Evolutionary conservation across 2,797 vertebrate genomes (phyloP), one percentile per base, ranked within the genome.

Genomic region (Ctenopoma kingsleyae): DNA sequence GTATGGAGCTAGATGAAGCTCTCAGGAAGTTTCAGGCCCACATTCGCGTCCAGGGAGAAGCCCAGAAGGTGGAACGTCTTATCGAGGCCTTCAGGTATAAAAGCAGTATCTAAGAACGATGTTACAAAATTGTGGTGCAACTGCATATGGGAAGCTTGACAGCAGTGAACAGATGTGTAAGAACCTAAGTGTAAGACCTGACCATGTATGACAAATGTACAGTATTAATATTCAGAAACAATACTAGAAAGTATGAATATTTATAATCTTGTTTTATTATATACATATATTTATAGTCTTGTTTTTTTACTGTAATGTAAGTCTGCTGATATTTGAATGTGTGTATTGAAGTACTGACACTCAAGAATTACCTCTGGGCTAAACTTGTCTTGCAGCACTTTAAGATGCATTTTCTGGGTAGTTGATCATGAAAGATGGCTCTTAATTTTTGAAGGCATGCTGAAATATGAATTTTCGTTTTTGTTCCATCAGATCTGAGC

Each of bases 1-100:
- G 97, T 36, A 98, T 98, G 97, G 98, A 99, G 89, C 91, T 99
- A 90, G 98, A 99, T n/a, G 97, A 99, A 89, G 98, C 98, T 8
- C 94, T 99, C 82, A 94, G 98, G 87, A 99, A 98, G 91, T 99
- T 99, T 90, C 98, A 99, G 91, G 97, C 98, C 22, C 98, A 99
- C 87, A 99, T 99, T 71, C 97, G 97, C 48, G 98, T 99, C 68
- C 98, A 99, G 80, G 98, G 98, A 69, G 98, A 99, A 90, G 98
- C 98, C 6, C 98, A 99, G 92, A 99, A 99, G 82, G 98, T 99
- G 85, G 98, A 99, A 86, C 90, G 98, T 49, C 96, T 99, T 67
- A 97, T 99, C 32, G 98, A 99, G 89, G 98, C 98, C 35, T 99
- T 98, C 86, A 99, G 98, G 98, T 99, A 85, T 8, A 8, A 32